These are phyloP conservation scores for Mungos mungo DNA, from an alignment of 2,113 vertebrate species.

Conservation along the genomic window DNA sequence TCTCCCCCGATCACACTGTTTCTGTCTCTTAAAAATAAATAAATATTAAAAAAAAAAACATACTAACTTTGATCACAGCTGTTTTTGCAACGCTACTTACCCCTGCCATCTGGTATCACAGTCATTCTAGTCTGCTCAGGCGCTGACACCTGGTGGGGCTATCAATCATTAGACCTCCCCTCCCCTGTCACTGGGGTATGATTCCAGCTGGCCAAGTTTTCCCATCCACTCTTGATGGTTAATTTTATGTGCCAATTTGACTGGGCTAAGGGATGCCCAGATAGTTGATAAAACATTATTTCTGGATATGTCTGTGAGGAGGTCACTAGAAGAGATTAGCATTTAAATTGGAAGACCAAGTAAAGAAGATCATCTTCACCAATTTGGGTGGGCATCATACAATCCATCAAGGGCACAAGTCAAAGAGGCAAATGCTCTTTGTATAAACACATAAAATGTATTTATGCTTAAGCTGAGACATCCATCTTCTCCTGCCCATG, in stretches of 20 bases:
- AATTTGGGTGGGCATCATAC: neutral
- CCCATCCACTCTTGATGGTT: neutral
- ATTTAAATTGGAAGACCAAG: neutral
- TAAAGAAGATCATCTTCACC: neutral
- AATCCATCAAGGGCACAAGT: neutral
- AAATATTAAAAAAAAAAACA: neutral
- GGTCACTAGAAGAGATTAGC: neutral
- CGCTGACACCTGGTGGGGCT: neutral
- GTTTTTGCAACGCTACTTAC: neutral
- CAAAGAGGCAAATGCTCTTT: neutral
- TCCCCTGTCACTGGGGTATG: neutral
- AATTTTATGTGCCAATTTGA: neutral
- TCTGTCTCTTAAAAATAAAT: too few relatives aligned
- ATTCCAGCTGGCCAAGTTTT: neutral
- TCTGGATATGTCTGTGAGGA: neutral
- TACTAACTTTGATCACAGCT: neutral
- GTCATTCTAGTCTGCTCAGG: neutral
- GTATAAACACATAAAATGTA: too few relatives aligned
- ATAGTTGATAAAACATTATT: neutral
- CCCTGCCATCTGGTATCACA: neutral
- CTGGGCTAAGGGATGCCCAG: neutral
- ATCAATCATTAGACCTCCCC: neutral
- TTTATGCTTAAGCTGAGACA: neutral
- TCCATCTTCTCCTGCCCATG: neutral
- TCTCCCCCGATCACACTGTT: too few relatives aligned